Evolutionary conservation across 2,888 invertebrate genomes (phyloP).

Genomic region (Lochmaea crataegi): DNA sequence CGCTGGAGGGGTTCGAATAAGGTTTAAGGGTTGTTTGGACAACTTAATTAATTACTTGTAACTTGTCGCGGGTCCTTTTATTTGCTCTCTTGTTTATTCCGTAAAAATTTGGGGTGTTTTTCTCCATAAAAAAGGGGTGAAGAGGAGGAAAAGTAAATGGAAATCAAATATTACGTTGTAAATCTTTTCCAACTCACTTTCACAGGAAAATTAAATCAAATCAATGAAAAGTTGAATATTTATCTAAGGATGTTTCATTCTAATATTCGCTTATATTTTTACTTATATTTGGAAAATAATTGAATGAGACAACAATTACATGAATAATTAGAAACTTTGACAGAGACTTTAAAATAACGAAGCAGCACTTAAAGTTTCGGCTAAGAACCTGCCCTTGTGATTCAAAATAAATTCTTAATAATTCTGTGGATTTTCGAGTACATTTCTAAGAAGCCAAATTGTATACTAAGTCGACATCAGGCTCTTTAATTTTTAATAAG

Average conservation of each 20-base stretch:
- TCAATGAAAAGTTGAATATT: too few relatives aligned
- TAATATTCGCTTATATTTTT: not conserved
- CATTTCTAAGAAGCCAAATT: conserved; percentile 11
- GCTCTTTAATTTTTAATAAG: conserved; percentile 16
- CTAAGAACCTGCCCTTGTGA: not conserved
- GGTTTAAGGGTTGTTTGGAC: conserved; percentile 10
- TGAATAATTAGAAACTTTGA: not conserved
- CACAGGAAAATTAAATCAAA: too few relatives aligned
- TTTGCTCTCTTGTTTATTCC: not conserved
- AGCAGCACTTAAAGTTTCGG: too few relatives aligned
- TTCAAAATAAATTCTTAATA: conserved; percentile 14
- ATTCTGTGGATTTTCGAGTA: conserved; percentile 11
- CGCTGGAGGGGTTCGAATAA: not conserved
- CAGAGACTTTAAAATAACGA: not conserved
- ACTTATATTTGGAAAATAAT: not conserved
- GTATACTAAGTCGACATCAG: conserved; percentile 13
- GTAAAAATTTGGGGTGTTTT: not conserved
- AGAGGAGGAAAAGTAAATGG: not conserved
- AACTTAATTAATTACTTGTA: conserved; percentile 15
- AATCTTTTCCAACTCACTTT: not conserved
- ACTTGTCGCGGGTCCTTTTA: conserved; percentile 13
- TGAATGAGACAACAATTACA: too few relatives aligned
- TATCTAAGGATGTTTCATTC: too few relatives aligned
- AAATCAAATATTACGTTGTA: not conserved
- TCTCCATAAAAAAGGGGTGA: not conserved